These are phyloP conservation scores for Tenthredo amoena DNA, from an alignment of 2,888 invertebrate species.

Conservation along the genomic window DNA sequence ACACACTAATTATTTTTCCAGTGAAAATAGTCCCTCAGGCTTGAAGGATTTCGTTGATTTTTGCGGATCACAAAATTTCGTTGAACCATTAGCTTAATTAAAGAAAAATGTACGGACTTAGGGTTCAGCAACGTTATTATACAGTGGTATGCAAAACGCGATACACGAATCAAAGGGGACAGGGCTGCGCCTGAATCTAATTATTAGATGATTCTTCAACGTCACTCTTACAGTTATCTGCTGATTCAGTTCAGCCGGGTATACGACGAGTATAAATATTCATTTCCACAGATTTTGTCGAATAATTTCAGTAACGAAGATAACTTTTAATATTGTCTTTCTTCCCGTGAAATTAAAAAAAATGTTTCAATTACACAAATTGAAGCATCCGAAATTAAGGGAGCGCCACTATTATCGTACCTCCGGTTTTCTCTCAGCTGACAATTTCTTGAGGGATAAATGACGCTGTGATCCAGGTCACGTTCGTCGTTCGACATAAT, in stretches of 20 bases:
- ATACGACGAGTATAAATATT: not conserved
- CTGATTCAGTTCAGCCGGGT: not conserved
- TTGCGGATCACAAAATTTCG: not conserved
- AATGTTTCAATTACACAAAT: not conserved
- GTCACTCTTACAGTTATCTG: constrained; percentile 4
- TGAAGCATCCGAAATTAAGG: constrained; percentile 1
- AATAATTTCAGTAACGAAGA: not conserved
- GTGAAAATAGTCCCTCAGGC: not conserved
- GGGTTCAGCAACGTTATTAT: not conserved
- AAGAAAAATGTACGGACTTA: not conserved
- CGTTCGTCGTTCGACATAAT: constrained; percentile 6
- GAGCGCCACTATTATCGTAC: not conserved
- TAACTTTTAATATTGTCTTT: not conserved
- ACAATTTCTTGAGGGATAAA: not conserved
- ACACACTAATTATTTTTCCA: constrained; percentile 9
- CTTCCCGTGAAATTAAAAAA: not conserved
- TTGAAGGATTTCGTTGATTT: constrained; percentile 12
- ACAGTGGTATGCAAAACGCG: not conserved
- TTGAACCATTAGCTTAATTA: constrained; percentile 20
- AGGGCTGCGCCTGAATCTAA: not conserved
- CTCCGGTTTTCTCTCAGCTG: not conserved
- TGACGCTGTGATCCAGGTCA: constrained; percentile 1
- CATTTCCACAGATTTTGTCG: not conserved
- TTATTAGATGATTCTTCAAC: constrained; percentile 14
- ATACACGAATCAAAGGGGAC: constrained; percentile 8